Evolutionary conservation across 2,888 invertebrate genomes (phyloP).

Genomic region (Carcina quercana): DNA sequence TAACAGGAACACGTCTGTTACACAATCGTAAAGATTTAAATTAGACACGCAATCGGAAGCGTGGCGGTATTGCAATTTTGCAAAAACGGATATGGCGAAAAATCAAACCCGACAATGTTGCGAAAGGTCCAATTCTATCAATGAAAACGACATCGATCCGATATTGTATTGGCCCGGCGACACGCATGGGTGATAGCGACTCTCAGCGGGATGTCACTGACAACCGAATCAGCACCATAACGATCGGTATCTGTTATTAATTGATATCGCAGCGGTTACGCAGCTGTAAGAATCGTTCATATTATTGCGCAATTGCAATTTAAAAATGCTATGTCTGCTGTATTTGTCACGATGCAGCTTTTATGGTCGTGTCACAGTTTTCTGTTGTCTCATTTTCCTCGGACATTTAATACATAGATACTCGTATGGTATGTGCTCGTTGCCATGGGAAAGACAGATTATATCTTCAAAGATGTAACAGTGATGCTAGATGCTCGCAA

Average conservation of each 20-base stretch:
- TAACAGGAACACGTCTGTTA: no score
- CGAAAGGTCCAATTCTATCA: constrained; percentile 9
- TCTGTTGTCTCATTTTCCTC: constrained; percentile 20
- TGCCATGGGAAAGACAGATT: no score
- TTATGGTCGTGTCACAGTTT: constrained; percentile 25
- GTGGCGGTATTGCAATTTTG: no score
- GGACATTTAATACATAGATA: no score
- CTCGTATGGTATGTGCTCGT: no score
- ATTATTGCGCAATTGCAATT: constrained; percentile 26
- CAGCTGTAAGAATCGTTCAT: constrained; percentile 22
- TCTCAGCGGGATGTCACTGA: constrained; percentile 11
- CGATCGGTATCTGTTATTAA: constrained; percentile 36
- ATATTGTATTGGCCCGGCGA: constrained; percentile 19
- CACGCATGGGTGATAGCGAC: constrained; percentile 12
- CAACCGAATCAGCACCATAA: constrained; percentile 17
- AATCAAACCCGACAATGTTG: constrained; percentile 12
- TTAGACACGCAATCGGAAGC: no score
- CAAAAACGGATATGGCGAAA: not conserved
- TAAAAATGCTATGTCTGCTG: constrained; percentile 29
- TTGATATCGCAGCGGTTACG: constrained; percentile 29
- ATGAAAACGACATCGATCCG: constrained; percentile 14
- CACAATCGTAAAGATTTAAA: no score
- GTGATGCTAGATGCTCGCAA: no score
- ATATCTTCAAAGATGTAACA: no score
- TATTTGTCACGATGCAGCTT: no score